Conservation (phyloP, 2,797 vertebrate genomes). For the Lepus oiostolus region DNA sequence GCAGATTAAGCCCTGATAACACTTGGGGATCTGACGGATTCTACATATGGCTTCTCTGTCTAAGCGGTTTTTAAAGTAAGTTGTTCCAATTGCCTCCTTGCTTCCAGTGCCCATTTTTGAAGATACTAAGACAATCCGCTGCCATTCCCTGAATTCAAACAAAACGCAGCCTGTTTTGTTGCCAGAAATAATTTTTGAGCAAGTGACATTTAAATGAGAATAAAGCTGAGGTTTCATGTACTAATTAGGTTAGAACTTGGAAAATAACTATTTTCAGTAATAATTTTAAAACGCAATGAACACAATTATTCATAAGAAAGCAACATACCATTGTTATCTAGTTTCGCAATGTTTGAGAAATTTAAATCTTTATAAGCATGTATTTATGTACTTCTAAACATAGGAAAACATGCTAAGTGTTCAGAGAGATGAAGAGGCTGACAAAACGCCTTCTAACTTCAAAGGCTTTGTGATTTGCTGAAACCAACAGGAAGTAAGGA, state of each 20-base stretch:
- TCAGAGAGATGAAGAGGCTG: constrained; percentile 13
- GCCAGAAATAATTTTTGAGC: not conserved
- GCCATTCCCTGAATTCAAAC: constrained; percentile 32
- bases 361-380: not conserved
- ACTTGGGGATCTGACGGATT: not conserved
- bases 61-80: constrained; percentile 56
- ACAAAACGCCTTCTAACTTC: not conserved
- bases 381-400: not conserved
- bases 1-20: not conserved
- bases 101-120: not conserved
- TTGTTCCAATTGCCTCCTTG: constrained; percentile 27
- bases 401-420: not conserved
- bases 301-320: not conserved
- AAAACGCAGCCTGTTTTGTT: constrained; percentile 54
- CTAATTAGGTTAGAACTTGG: not conserved
- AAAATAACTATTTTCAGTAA: not conserved
- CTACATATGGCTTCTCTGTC: constrained; percentile 3
- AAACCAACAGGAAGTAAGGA: constrained; percentile 4
- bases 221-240: not conserved
- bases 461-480: not conserved
- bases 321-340: not conserved
- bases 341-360: not conserved
- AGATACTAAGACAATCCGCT: constrained; percentile 46
- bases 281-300: not conserved
- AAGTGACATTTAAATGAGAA: constrained; percentile 11